Percentiles rank a stretch among this genome's conserved stretches.
These are phyloP conservation scores for Ursus arctos DNA, from an alignment of 2,113 vertebrate genomes.

Conservation along the genomic window DNA sequence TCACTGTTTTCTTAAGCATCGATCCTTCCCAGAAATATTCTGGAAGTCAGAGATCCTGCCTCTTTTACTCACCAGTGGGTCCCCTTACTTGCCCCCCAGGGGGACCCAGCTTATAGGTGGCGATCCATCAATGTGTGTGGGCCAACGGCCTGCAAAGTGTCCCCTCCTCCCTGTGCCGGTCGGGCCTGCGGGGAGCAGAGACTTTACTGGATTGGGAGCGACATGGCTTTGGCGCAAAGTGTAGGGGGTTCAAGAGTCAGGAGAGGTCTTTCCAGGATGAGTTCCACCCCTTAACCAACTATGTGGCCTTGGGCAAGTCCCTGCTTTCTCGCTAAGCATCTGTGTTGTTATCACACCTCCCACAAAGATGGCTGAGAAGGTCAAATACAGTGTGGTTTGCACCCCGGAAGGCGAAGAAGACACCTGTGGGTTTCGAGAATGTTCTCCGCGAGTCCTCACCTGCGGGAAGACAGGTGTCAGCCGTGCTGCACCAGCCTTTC, in stretches of 20 bases:
- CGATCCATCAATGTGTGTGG: not conserved
- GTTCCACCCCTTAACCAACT: not conserved
- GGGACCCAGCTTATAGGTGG: not conserved
- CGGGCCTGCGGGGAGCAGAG: too few species aligned
- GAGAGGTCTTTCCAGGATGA: not conserved
- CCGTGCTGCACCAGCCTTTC: not conserved
- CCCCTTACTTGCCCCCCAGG: not conserved
- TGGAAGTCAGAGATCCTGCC: not conserved
- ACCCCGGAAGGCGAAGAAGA: not conserved
- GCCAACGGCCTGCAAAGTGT: not conserved
- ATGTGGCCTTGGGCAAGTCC: not conserved
- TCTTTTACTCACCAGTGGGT: not conserved
- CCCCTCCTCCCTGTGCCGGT: fast-evolving
- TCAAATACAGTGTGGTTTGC: not conserved
- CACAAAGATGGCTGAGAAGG: not conserved
- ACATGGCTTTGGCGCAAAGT: not conserved
- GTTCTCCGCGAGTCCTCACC: not conserved
- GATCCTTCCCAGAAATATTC: not conserved
- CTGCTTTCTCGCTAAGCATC: not conserved
- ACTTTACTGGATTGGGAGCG: not conserved
- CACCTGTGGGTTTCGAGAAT: too few species aligned
- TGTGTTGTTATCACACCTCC: not conserved
- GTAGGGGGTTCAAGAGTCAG: not conserved
- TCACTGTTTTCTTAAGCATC: not conserved
- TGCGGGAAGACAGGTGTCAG: too few species aligned